Conservation (phyloP, 2,113 vertebrate species). For the Alouatta palliata region DNA sequence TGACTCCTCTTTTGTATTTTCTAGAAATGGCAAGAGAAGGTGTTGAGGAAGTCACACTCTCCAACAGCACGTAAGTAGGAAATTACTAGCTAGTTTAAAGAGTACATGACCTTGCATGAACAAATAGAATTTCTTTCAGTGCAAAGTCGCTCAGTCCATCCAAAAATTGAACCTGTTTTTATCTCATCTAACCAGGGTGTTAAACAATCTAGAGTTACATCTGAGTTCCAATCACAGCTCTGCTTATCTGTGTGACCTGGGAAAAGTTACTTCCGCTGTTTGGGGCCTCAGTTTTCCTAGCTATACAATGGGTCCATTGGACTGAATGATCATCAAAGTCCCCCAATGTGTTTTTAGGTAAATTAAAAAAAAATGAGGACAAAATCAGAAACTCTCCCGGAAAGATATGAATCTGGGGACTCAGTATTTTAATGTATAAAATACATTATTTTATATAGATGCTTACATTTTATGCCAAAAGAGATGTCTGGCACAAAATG, state of each 20-base stretch:
- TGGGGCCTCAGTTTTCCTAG: background rate
- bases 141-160: background rate
- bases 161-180: background rate
- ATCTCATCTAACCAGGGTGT: background rate
- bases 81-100: background rate
- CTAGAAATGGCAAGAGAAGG: background rate
- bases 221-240: background rate
- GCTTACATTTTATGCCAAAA: no score
- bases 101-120: accelerated
- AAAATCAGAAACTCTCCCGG: background rate
- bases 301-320: background rate
- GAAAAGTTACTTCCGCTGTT: background rate
- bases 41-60: background rate
- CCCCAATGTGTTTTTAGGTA: background rate
- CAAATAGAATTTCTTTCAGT: background rate
- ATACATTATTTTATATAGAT: no score
- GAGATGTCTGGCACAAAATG: no score
- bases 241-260: background rate
- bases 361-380: background rate
- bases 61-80: background rate
- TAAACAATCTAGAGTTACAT: background rate
- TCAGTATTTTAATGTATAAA: background rate
- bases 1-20: background rate
- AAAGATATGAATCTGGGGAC: background rate
- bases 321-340: background rate